Percentiles rank a stretch among this genome's conserved stretches.
These are phyloP conservation scores for Drosophila nikananu DNA, from an alignment of 1,140 invertebrate genomes.

Conservation along the genomic window DNA sequence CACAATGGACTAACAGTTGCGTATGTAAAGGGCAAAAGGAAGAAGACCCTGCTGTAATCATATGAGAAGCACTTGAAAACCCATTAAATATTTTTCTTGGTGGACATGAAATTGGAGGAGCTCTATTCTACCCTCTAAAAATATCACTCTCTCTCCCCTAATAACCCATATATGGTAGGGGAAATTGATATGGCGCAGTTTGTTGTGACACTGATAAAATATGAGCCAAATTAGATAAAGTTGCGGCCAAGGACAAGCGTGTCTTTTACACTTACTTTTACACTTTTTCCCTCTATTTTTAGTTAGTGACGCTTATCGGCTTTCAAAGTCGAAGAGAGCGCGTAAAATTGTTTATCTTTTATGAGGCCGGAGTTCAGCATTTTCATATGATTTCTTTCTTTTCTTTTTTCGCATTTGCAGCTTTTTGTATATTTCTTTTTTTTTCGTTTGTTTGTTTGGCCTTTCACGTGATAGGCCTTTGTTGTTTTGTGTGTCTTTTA, in stretches of 20 bases:
- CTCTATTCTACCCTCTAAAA: neutral
- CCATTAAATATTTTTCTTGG: slow-evolving; percentile 17
- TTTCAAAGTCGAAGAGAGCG: slow-evolving; percentile 33
- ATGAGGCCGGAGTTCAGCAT: slow-evolving; percentile 15
- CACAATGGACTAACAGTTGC: slow-evolving; percentile 18
- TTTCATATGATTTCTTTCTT: slow-evolving; percentile 32
- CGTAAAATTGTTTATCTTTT: slow-evolving; percentile 41
- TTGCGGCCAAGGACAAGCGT: slow-evolving; percentile 16
- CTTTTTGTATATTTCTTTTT: slow-evolving; percentile 9
- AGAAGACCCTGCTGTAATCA: slow-evolving; percentile 15
- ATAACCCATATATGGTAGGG: slow-evolving; percentile 21
- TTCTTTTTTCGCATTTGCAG: slow-evolving; percentile 17
- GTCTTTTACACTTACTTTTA: slow-evolving; percentile 37
- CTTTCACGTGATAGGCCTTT: slow-evolving; percentile 60
- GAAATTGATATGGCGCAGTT: slow-evolving; percentile 54
- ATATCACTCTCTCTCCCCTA: slow-evolving; percentile 2
- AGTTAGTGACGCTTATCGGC: slow-evolving; percentile 3
- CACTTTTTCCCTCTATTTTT: slow-evolving; percentile 19
- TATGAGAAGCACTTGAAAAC: slow-evolving; percentile 55
- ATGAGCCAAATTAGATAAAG: slow-evolving; percentile 58
- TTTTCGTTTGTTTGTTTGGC: slow-evolving; percentile 27
- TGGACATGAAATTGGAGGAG: slow-evolving; percentile 50
- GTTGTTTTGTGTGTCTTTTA: slow-evolving; percentile 36
- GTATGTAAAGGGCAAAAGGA: slow-evolving; percentile 1
- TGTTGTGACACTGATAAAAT: slow-evolving; percentile 53